Conservation (phyloP, 2,113 vertebrate species). For the Cricetomys ansorgei region DNA sequence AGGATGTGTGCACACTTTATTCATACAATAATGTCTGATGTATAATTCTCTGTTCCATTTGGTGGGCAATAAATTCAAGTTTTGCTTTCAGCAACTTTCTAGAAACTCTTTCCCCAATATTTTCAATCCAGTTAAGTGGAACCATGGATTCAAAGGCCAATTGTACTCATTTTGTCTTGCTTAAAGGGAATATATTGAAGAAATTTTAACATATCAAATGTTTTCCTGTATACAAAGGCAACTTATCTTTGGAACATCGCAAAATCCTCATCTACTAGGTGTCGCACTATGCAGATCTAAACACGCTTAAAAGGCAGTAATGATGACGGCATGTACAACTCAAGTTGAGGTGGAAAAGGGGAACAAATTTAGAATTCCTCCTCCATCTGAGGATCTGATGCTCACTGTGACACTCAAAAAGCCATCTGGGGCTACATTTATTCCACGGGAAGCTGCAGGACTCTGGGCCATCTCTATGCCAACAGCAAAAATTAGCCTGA, state of each 20-base stretch:
- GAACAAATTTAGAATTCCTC: background rate
- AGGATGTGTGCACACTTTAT: too few species aligned
- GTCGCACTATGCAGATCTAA: background rate
- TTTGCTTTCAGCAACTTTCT: background rate
- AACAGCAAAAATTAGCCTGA: constrained; percentile 66
- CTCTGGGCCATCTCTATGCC: constrained; percentile 63
- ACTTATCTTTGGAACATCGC: background rate
- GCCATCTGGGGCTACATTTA: constrained; percentile 55
- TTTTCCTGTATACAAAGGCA: background rate
- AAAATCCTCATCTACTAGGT: background rate
- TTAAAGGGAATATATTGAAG: background rate
- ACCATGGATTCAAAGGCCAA: too few species aligned
- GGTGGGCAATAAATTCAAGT: background rate
- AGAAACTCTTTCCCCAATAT: background rate
- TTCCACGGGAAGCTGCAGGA: constrained; percentile 58
- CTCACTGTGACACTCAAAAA: constrained; percentile 55
- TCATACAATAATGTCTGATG: too few species aligned
- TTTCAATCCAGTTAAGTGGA: background rate
- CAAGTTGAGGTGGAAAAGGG: background rate
- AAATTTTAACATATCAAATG: background rate
- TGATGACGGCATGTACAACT: background rate
- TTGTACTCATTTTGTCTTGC: background rate
- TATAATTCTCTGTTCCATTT: rapidly evolving
- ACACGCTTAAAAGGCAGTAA: background rate
- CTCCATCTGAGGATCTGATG: background rate